Base-by-base conservation (phyloP, 2,888 invertebrate genomes). In the Eupithecia centaureata region DNA sequence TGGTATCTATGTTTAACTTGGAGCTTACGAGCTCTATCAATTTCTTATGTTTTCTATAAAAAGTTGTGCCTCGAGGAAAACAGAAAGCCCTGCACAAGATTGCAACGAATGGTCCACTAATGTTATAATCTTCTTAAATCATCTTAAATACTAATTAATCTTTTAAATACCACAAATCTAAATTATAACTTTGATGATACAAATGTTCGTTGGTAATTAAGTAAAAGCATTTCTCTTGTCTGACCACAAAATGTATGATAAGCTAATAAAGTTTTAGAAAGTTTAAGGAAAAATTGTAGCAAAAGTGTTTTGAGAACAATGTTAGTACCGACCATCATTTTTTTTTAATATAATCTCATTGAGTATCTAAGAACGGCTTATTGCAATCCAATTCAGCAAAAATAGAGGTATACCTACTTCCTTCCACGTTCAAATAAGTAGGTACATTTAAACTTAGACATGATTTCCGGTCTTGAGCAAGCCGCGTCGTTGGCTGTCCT, bases 391-490 rank as follows among this genome's bases (percentile, higher is more conserved):
- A 54, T 28, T 54, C 28, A 22, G 10, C 30, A 22, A 13, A 32
- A 18, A 30, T 57, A 32, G 5, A 57, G 32, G n/a, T 27, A 15
- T 28, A 35, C 35, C 35, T 35, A 59, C 59, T 27, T 59, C 59
- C 27, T 59, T 59, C 33, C 35, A 30, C 56, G 56, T 32, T 56
- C 57, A 30, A 30, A 57, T 22, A 57, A 57, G 42, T 47, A 42
- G 18, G 18, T 42, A 38, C 38, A 56, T 56, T 33, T 57, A 57
- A 30, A 57, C 57, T 18, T 57, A 57, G 32, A n/a, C 57, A 57
- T 30, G 57, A 32, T 30, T 57, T 57, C 57, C 57, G 57, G 57
- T 57, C 22, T 57, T 57, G 32, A 32, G 57, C 57, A 57, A 57
- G 18, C 32, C 57, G 22, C 4, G 54, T 25, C 54, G 28, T 56